These are phyloP conservation scores for Coboldia fuscipes DNA, from an alignment of 1,140 invertebrate genomes.

Conservation along the genomic window DNA sequence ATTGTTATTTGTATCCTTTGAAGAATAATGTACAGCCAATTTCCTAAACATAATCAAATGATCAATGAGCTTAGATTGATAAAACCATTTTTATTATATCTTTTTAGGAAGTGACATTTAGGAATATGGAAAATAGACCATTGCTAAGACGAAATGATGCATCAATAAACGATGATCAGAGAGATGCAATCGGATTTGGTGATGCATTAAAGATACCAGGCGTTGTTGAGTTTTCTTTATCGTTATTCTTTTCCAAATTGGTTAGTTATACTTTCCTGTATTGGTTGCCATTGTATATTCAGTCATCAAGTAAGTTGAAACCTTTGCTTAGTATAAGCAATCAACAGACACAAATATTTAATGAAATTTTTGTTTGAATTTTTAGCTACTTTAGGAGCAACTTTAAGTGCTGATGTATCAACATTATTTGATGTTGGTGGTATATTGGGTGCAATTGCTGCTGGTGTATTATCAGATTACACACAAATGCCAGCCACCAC, in stretches of 20 bases:
- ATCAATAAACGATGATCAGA: constrained; percentile 4
- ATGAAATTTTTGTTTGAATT: constrained; percentile 7
- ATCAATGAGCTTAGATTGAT: too few species aligned
- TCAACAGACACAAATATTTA: background rate
- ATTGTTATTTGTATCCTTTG: too few species aligned
- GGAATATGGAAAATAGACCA: constrained; percentile 22
- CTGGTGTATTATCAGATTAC: constrained; percentile 67
- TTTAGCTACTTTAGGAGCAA: constrained; percentile 44
- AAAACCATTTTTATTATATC: too few species aligned
- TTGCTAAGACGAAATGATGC: constrained; percentile 13
- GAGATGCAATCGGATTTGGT: constrained; percentile 52
- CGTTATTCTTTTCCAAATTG: constrained; percentile 91
- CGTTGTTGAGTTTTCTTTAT: constrained; percentile 83
- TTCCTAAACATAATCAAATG: too few species aligned
- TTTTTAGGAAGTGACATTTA: constrained; percentile 23
- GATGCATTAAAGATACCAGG: constrained; percentile 72
- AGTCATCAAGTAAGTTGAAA: constrained; percentile 47
- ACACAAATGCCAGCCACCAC: constrained; percentile 65
- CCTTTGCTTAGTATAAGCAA: background rate
- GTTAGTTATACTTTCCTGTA: constrained; percentile 94
- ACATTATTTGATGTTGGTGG: constrained; percentile 83
- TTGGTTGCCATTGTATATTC: constrained; percentile 86
- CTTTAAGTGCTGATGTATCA: constrained; percentile 61
- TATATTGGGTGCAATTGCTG: constrained; percentile 68
- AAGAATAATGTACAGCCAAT: too few species aligned